Percentiles rank a stretch among this genome's conserved stretches.
Evolutionary conservation across 1,140 invertebrate species (phyloP).

Genomic region (Brachionus koreanus): DNA sequence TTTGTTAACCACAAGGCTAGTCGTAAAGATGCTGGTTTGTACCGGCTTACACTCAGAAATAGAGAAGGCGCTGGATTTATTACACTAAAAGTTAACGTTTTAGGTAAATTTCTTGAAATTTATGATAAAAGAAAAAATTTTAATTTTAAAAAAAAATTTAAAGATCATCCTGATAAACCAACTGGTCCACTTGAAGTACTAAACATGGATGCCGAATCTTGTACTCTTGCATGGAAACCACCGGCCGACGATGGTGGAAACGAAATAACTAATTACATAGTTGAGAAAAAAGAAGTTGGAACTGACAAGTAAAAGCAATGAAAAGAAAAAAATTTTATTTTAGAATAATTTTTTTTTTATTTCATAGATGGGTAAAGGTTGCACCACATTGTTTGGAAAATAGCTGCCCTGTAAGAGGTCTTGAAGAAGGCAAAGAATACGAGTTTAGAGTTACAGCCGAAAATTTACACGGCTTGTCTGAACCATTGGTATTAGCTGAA

Average conservation of each 20-base stretch:
- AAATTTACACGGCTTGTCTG: slow-evolving; percentile 90
- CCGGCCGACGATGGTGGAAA: slow-evolving; percentile 81
- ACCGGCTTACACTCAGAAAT: slow-evolving; percentile 86
- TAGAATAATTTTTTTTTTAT: neutral
- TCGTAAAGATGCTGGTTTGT: slow-evolving; percentile 81
- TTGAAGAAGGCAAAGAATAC: slow-evolving; percentile 82
- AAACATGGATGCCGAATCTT: slow-evolving; percentile 87
- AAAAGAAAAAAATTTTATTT: neutral
- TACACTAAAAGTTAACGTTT: slow-evolving; percentile 84
- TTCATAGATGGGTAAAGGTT: slow-evolving; percentile 44
- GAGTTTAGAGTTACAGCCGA: slow-evolving; percentile 97
- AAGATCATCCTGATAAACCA: slow-evolving; percentile 78
- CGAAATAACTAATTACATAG: slow-evolving; percentile 89
- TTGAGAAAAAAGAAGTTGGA: slow-evolving; percentile 80
- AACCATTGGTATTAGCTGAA: slow-evolving; percentile 78
- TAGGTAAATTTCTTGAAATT: slow-evolving; percentile 53
- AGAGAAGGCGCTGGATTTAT: slow-evolving; percentile 88
- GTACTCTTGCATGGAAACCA: slow-evolving; percentile 90
- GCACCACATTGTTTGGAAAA: slow-evolving; percentile 63
- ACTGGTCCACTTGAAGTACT: slow-evolving; percentile 74
- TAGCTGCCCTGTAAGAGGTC: slow-evolving; percentile 79
- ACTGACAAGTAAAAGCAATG: slow-evolving; percentile 58
- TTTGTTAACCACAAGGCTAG: slow-evolving; percentile 87
- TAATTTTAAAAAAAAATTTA: neutral
- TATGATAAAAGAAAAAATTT: slow-evolving; percentile 52